Evolutionary conservation across 2,888 invertebrate genomes (phyloP).

Genomic region (Mechanitis mazaeus): DNA sequence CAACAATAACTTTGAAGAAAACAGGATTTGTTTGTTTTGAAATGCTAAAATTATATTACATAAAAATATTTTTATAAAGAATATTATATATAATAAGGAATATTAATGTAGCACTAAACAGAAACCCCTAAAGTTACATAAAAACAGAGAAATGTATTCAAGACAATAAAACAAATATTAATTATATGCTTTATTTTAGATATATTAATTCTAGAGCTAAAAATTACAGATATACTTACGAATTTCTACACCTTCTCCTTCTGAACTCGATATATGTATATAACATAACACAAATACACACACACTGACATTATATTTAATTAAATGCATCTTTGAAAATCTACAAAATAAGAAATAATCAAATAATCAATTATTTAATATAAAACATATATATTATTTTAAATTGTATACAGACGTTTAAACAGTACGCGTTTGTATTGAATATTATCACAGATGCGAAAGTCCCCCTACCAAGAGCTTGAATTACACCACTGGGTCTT

Average conservation of each 20-base stretch:
- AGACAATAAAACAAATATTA: conserved; percentile 2
- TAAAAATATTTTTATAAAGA: no score
- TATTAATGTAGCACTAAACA: neutral
- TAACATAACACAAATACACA: conserved; percentile 48
- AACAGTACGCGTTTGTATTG: conserved; percentile 8
- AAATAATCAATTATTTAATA: neutral
- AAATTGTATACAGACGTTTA: neutral
- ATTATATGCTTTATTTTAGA: neutral
- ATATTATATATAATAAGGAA: no score
- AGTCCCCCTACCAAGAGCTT: conserved; percentile 54
- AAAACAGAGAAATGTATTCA: neutral
- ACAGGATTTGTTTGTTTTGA: no score
- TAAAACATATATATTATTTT: neutral
- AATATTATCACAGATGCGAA: conserved; percentile 41
- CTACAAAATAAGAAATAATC: neutral
- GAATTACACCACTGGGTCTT: conserved; percentile 32
- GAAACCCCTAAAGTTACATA: neutral
- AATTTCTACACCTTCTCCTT: conserved; percentile 47
- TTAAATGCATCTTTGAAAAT: conserved; percentile 38
- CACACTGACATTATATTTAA: conserved; percentile 38
- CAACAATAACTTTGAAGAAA: no score
- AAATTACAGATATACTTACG: conserved; percentile 38
- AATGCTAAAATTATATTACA: no score
- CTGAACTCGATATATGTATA: conserved; percentile 41
- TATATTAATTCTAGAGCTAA: no score